Evolutionary conservation across 1,140 invertebrate genomes (phyloP).

Genomic region (Radopholus similis): DNA sequence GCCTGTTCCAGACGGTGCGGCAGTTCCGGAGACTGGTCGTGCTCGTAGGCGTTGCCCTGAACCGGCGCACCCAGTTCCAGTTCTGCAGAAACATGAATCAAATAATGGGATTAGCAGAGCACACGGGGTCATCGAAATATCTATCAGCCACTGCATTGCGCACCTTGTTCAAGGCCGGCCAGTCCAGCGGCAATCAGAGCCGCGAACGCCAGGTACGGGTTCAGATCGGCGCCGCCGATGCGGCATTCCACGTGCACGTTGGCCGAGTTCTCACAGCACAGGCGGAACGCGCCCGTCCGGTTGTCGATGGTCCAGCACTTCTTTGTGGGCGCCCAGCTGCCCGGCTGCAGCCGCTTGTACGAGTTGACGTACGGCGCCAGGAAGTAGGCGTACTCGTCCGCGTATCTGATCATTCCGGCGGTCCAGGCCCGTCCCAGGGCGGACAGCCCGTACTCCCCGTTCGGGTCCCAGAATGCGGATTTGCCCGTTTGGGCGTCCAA

Average conservation of each 20-base stretch:
- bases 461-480: not conserved
- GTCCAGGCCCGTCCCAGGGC: not conserved
- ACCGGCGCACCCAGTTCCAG: not conserved
- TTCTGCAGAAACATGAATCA: not conserved
- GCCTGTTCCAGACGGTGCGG: not conserved
- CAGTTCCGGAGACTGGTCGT: not conserved
- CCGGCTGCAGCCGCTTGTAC: conserved; percentile 16
- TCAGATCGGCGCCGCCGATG: conserved; percentile 12
- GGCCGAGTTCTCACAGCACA: conserved; percentile 1
- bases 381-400: not conserved
- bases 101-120: not conserved
- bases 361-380: conserved; percentile 14
- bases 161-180: conserved; percentile 5
- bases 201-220: conserved; percentile 15
- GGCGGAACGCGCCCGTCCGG: not conserved
- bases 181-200: conserved; percentile 11
- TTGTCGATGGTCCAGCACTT: conserved; percentile 12
- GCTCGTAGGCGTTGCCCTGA: not conserved
- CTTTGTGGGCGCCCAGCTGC: conserved; percentile 13
- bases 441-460: conserved; percentile 8
- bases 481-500: not conserved
- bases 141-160: not conserved
- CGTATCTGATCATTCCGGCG: conserved; percentile 8
- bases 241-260: conserved; percentile 6
- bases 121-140: no score